These are phyloP conservation scores for Oryzias woworae DNA, from an alignment of 2,113 vertebrate species.

Conservation along the genomic window DNA sequence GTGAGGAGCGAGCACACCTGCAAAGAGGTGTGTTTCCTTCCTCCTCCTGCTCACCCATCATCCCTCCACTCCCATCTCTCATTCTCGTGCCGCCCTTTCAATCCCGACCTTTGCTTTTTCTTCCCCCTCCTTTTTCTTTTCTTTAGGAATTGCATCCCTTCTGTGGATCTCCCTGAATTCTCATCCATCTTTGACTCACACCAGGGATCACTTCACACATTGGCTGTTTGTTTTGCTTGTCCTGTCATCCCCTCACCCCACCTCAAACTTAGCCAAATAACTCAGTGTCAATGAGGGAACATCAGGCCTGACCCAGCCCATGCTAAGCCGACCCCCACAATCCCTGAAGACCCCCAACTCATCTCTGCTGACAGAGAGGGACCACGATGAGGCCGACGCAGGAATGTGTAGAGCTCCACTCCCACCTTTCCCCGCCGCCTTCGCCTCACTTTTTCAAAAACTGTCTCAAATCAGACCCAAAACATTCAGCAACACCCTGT, in stretches of 20 bases:
- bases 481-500: not conserved
- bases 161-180: slow-evolving; percentile 20
- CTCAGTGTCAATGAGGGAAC: slow-evolving; percentile 62
- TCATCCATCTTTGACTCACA: slow-evolving; percentile 65
- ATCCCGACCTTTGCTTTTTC: slow-evolving; percentile 9
- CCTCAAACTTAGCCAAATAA: slow-evolving; percentile 66
- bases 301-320: slow-evolving; percentile 42
- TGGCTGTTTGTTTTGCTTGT: slow-evolving; percentile 81
- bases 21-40: slow-evolving; percentile 41
- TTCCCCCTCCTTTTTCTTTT: slow-evolving; percentile 17
- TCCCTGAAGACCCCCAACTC: slow-evolving; percentile 55
- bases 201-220: slow-evolving; percentile 77
- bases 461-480: not conserved
- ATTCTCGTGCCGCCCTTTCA: slow-evolving; percentile 18
- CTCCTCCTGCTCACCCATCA: slow-evolving; percentile 12
- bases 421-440: not conserved
- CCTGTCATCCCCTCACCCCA: slow-evolving; percentile 70
- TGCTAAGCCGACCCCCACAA: slow-evolving; percentile 35
- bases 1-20: slow-evolving; percentile 64
- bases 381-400: slow-evolving; percentile 42
- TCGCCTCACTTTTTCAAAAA: slow-evolving; percentile 32
- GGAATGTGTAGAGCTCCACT: slow-evolving; percentile 27
- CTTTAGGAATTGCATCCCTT: slow-evolving; percentile 11
- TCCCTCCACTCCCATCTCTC: slow-evolving; percentile 36
- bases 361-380: slow-evolving; percentile 59